Evolutionary conservation across 1,140 invertebrate species (phyloP), one percentile per base, ranked within the genome.

Genomic region (Neotoxoptera formosana): DNA sequence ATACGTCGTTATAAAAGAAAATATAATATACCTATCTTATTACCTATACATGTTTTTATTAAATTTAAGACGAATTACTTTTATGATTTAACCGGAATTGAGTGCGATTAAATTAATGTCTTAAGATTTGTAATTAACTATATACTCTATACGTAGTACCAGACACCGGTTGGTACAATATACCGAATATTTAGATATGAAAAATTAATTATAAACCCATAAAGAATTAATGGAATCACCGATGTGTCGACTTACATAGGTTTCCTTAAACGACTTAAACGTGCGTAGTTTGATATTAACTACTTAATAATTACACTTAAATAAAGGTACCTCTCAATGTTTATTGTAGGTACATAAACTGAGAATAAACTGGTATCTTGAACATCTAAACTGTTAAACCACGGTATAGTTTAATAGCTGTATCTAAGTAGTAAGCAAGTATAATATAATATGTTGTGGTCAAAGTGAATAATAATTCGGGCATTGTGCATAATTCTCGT

Each of bases 301-400:
- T 89, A 53, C 21, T 89, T 89, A 89, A 89, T 56, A 36, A 34
- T 30, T 41, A 86, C 34, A 89, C 20, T 21, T 25, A 89, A 89
- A 36, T 47, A 34, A 30, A 88, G 86, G 47, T 48, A 20, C 36
- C 1, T 86, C 8, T n/a, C n/a, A 30, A 48, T n/a, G 3, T 51
- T 21, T 20, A 14, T 30, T 36, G 7, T 17, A 25, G 1, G n/a
- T 34, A 76, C 60, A 76, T 76, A 76, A 76, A n/a, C 60, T n/a
- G 14, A 53, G 51, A 53, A 34, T 76, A 34, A 17, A 76, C 60
- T 76, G 14, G 17, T 76, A 17, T 76, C 30, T 67, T 67, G 4
- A 67, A 67, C 60, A n/a, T 67, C 60, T 76, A 17, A 76, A 76
- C n/a, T 76, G 60, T n/a, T 76, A 76, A n/a, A 76, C 30, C 14